Evolutionary conservation across 23 tunicate species (phyloP).

Genomic region (Aplidium turbinatum): DNA sequence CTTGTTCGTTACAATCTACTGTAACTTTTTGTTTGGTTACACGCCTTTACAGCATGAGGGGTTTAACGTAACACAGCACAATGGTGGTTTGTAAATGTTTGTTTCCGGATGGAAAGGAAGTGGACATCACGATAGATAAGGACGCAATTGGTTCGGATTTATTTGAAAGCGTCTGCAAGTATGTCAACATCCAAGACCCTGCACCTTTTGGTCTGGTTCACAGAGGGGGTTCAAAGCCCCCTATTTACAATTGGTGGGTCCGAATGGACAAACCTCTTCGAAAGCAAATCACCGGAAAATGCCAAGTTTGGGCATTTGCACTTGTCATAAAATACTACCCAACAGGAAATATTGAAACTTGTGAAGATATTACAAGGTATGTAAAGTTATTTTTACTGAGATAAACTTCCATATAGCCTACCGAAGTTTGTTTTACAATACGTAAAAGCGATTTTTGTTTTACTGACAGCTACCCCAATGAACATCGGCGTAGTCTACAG

Average conservation of each 20-base stretch:
- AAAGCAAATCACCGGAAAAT: slow-evolving; percentile 72
- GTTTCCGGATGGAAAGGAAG: slow-evolving; percentile 72
- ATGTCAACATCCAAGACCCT: slow-evolving; percentile 45
- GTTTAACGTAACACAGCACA: neutral
- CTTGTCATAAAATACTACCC: slow-evolving; percentile 80
- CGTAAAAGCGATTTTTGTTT: neutral
- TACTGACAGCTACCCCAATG: too few species aligned
- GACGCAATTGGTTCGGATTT: slow-evolving; percentile 78
- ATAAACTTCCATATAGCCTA: too few species aligned
- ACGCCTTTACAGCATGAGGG: too few species aligned
- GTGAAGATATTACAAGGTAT: slow-evolving; percentile 38
- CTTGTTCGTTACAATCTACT: too few species aligned
- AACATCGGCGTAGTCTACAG: too few species aligned
- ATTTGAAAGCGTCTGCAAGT: slow-evolving; percentile 69
- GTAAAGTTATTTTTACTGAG: too few species aligned
- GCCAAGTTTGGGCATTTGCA: slow-evolving; percentile 83
- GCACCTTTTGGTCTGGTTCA: slow-evolving; percentile 59
- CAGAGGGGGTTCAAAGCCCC: slow-evolving; percentile 52
- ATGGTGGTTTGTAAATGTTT: slow-evolving; percentile 70
- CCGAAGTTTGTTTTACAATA: too few species aligned
- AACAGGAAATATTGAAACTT: neutral
- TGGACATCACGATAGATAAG: slow-evolving; percentile 46
- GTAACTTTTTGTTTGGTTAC: too few species aligned
- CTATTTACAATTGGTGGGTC: slow-evolving; percentile 86
- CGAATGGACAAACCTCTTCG: slow-evolving; percentile 55